phyloP scores from a whole-genome alignment of 2,113 vertebrate genomes.

The Falco punctatus region DNA sequence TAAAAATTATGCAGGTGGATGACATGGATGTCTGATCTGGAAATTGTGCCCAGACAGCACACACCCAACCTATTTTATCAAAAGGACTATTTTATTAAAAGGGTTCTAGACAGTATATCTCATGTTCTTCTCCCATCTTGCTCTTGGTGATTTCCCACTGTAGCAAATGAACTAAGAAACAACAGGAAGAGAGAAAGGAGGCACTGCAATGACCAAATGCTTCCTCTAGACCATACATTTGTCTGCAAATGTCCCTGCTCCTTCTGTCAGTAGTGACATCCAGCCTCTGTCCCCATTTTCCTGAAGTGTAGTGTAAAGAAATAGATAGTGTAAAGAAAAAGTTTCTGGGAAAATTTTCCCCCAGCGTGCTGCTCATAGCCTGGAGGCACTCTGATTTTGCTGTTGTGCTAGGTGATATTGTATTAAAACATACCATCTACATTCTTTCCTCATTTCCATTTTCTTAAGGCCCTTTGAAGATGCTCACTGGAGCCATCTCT shows the following conservation, averaged over 20 bases:
- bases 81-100: neutral
- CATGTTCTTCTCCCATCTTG: neutral
- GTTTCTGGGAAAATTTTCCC: neutral
- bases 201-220: neutral
- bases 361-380: neutral
- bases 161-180: neutral
- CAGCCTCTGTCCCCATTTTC: neutral
- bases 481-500: neutral
- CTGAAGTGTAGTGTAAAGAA: neutral
- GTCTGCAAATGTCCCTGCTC: rapidly evolving
- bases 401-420: neutral
- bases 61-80: neutral
- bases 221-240: neutral
- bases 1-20: neutral
- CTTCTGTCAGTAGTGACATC: neutral
- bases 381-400: neutral
- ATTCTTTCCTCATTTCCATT: neutral
- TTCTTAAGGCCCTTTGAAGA: neutral
- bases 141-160: neutral
- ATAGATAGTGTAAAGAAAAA: neutral
- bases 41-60: neutral
- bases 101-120: neutral
- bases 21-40: neutral
- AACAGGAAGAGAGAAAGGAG: neutral
- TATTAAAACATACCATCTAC: neutral